A percentile compares a stretch with the other conserved stretches of the same genome.
These are phyloP conservation scores for Channa argus DNA, from an alignment of 2,113 vertebrate species.

Conservation along the genomic window DNA sequence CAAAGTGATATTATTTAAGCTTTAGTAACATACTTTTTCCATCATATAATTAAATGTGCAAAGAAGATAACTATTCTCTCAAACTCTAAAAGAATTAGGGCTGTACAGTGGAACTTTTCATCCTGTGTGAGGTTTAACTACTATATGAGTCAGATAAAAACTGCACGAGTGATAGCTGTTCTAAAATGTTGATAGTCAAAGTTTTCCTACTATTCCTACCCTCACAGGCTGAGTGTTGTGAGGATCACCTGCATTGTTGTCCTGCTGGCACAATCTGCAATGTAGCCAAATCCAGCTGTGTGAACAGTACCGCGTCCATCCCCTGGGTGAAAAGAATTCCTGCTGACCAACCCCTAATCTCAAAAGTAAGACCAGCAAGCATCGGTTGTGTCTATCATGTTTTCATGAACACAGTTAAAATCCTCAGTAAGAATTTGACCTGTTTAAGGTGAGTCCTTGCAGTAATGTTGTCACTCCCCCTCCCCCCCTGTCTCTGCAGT, in stretches of 20 bases:
- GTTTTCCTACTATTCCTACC: constrained; percentile 17
- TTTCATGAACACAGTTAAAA: not conserved
- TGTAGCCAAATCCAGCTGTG: constrained; percentile 50
- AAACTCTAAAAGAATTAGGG: constrained; percentile 8
- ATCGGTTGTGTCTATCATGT: not conserved
- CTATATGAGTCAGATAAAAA: constrained; percentile 41
- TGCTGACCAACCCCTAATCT: not conserved
- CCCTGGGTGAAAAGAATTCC: constrained; percentile 62
- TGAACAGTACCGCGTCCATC: constrained; percentile 64
- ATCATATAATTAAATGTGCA: constrained; percentile 31
- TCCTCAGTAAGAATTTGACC: not conserved
- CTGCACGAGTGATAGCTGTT: constrained; percentile 34
- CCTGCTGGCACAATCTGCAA: constrained; percentile 66
- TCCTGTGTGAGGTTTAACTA: constrained; percentile 16
- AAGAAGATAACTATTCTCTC: constrained; percentile 26
- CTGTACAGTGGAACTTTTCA: constrained; percentile 45
- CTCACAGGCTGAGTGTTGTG: constrained; percentile 83
- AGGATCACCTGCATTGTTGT: constrained; percentile 82
- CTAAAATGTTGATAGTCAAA: constrained; percentile 72
- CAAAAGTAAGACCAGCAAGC: constrained; percentile 60
- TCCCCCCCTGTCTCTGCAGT: constrained; percentile 41
- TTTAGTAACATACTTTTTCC: constrained; percentile 1
- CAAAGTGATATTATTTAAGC: not conserved
- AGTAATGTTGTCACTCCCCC: not conserved
- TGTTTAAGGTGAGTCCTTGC: not conserved